Base-by-base conservation (phyloP, 92 coral and sea anemone genomes). In the Pocillopora grandis region DNA sequence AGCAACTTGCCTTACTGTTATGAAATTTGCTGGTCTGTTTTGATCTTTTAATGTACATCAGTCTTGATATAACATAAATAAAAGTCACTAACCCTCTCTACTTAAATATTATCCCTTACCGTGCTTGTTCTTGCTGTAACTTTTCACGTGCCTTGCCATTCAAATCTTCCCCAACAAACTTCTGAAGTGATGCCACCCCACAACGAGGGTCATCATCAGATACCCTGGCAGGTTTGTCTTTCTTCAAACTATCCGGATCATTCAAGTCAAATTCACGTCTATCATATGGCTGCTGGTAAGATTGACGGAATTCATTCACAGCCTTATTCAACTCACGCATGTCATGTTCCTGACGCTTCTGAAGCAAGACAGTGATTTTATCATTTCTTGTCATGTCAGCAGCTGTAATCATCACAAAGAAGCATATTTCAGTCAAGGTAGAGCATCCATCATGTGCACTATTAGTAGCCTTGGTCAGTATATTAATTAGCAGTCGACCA, bases 191-290 rank as follows among this genome's bases (percentile, higher is more conserved):
- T 33, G 99, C 87, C 17, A 97, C 42, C 23, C 99, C 99, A 82
- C 98, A 91, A 21, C 99, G 89, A 0, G 99, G 98, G 72, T 97
- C 99, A 82, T 97, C 98, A 89, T 97, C 99, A 20, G 98, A 90
- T 13, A 97, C 94, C 67, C 99, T 93, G 20, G 99, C 98, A 15
- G 99, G 99, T 84, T 97, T 94, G 66, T 97, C 99, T 75, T 97
- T 97, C 85, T 94, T 97, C 84, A 97, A 81, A 65, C 86, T 85
- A 78, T 97, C 99, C 49, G 99, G 99, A 73, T 97, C 99, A 84
- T 97, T 97, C 76, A 97, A 75, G 68, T 97, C 99, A 93, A 94
- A 97, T 79, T 97, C 99, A 36, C 96, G 92, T 15, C 95, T 84
- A 63, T 88, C 91, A 55, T 92, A 95, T 74, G 94, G 93, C 72